Conservation (phyloP, 1,140 invertebrate genomes). For the Chionoecetes opilio region DNA sequence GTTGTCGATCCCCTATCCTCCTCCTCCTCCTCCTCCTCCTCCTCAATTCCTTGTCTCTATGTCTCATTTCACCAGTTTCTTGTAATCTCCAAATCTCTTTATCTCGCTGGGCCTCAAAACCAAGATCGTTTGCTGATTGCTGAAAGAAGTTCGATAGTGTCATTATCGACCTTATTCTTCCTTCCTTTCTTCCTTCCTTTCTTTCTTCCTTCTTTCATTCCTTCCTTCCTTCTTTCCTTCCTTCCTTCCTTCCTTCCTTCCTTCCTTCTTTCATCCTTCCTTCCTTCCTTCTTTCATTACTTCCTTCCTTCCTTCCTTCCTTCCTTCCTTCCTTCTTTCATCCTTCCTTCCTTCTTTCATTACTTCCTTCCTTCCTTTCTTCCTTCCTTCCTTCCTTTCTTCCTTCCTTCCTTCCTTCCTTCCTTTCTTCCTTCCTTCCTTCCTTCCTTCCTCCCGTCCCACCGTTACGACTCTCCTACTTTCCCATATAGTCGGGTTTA, state of each 20-base stretch:
- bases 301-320: neutral
- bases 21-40: neutral
- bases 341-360: neutral
- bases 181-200: too few relatives aligned
- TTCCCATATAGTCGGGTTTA: too few relatives aligned
- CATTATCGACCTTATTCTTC: too few relatives aligned
- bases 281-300: neutral
- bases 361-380: neutral
- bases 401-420: neutral
- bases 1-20: neutral
- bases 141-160: too few relatives aligned
- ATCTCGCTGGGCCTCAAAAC: neutral
- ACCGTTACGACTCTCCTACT: too few relatives aligned
- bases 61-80: neutral
- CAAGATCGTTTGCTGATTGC: neutral
- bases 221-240: neutral
- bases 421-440: neutral
- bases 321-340: neutral
- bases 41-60: neutral
- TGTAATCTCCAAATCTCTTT: neutral
- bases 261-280: neutral
- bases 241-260: neutral
- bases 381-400: neutral
- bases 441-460: neutral
- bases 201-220: too few relatives aligned